A percentile compares a stretch with the other conserved stretches of the same genome.
phyloP scores from a whole-genome alignment of 2,797 vertebrate species.

The Cyclopterus lumpus region DNA sequence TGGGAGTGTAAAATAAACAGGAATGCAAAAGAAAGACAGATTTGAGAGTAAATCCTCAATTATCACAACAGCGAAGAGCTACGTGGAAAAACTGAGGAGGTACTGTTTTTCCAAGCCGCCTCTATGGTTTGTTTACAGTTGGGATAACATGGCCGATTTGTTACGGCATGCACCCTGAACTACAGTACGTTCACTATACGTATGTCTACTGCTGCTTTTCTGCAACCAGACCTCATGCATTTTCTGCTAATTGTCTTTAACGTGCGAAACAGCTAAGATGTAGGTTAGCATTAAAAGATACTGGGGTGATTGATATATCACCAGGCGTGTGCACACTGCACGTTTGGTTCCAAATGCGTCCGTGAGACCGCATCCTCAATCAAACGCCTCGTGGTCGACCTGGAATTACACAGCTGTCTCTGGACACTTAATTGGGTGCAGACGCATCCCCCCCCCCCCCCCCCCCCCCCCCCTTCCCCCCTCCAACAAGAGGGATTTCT shows the following conservation, averaged over 20 bases:
- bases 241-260: neutral
- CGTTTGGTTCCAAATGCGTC: neutral
- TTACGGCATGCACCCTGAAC: conserved; percentile 3
- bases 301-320: neutral
- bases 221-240: neutral
- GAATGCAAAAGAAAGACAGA: neutral
- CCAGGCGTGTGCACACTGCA: neutral
- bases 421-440: conserved; percentile 25
- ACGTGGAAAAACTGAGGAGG: neutral
- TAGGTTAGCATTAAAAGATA: conserved; percentile 1
- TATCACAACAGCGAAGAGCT: neutral
- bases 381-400: neutral
- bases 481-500: conserved; percentile 33
- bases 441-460: neutral
- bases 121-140: neutral
- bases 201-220: neutral
- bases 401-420: conserved; percentile 22
- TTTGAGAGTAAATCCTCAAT: conserved; percentile 2
- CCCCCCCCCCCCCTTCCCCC: neutral
- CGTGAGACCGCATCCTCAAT: conserved; percentile 1
- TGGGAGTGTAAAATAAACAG: neutral
- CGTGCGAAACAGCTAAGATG: neutral
- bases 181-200: neutral
- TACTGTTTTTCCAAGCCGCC: neutral
- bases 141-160: neutral